Evolutionary conservation across 2,113 vertebrate genomes (phyloP).

Genomic region (Taxidea taxus): DNA sequence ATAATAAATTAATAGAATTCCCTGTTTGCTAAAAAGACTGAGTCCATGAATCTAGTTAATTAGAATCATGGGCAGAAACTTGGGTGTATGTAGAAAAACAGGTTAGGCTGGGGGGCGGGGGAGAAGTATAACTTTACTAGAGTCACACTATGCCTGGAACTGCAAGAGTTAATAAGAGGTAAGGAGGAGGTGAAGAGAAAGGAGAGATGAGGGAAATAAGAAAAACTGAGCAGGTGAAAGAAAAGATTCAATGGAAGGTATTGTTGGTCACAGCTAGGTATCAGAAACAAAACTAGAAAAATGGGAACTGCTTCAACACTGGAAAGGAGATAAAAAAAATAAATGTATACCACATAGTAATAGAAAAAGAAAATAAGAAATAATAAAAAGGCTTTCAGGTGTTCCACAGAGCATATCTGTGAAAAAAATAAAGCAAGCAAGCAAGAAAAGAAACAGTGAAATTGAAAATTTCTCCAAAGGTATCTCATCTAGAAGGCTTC

Average conservation of each 20-base stretch:
- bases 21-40: constrained; percentile 61
- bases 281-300: constrained; percentile 86
- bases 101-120: constrained; percentile 41
- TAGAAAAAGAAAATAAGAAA: constrained; percentile 83
- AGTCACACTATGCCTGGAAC: constrained; percentile 72
- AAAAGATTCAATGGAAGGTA: constrained; percentile 81
- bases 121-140: constrained; percentile 60
- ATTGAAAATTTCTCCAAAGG: constrained; percentile 84
- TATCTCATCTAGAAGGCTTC: constrained; percentile 80
- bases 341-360: constrained; percentile 78
- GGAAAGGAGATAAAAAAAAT: constrained; percentile 75
- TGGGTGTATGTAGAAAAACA: constrained; percentile 66
- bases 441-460: constrained; percentile 80
- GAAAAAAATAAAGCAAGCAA: constrained; percentile 78
- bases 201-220: constrained; percentile 79
- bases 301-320: constrained; percentile 80
- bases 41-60: constrained; percentile 47
- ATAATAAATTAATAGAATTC: constrained; percentile 74
- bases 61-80: constrained; percentile 71
- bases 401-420: constrained; percentile 74
- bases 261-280: constrained; percentile 82
- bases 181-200: constrained; percentile 78
- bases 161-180: constrained; percentile 83
- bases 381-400: constrained; percentile 83
- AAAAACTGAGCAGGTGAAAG: constrained; percentile 81